Base-by-base conservation (phyloP, 2,113 vertebrate genomes). In the Larimichthys crocea region DNA sequence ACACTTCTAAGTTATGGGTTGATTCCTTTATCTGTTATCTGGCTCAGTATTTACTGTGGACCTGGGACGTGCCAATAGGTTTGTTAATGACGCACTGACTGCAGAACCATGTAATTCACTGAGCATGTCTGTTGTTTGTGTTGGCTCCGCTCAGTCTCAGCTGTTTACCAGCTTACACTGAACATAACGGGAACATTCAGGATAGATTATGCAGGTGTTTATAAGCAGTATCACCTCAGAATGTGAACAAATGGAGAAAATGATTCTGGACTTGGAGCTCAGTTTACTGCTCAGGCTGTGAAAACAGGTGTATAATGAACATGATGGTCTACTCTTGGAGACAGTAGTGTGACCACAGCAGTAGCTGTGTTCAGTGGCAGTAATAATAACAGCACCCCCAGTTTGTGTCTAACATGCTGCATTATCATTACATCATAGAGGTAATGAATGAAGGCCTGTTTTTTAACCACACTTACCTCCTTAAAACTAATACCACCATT, bases 61-160 rank as follows among this genome's bases (percentile, higher is more conserved):
- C 8, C 26, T 0, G 4, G 24, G 53, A 42, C 1, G 0, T 16
- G 24, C 26, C 42, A 16, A 57, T 10, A 40, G 29, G 40, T 73
- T 2, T 29, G 31, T 53, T 60, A 66, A 66, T 61, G 26, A 42
- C 26, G 16, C 17, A 22, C 10, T 67, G 44, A 65, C 17, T 15
- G 15, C 20, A 50, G 64, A 10, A 35, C 3, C 2, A 29, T 48
- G 46, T 29, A 15, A 31, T 5, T 68, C 49, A n/a, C 49, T 16
- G 12, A 6, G 66, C 6, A 20, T 31, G 3, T 53, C 42, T 73
- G 19, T 11, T 48, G 15, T 46, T 10, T 44, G 26, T 35, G 42
- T 55, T 57, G 62, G 52, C 52, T 61, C 64, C 10, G 5, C 44
- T 59, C 75, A 7, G 64, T 29, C 79, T 75, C 49, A 48, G 40